Evolutionary conservation across 2,888 invertebrate species (phyloP).

Genomic region (Netelia virgata): DNA sequence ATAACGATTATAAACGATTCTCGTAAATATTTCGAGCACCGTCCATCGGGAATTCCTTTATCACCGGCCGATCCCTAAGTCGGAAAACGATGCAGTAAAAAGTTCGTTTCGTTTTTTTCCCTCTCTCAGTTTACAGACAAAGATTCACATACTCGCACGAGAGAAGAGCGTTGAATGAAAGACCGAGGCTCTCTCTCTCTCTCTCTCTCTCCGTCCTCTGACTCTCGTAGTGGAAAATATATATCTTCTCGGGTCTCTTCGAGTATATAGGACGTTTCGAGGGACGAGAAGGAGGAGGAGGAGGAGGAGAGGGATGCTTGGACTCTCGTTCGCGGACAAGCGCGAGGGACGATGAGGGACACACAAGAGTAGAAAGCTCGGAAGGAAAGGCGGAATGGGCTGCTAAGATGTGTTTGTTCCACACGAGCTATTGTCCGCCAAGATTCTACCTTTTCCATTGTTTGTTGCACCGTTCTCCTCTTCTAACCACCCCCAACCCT

Average conservation of each 20-base stretch:
- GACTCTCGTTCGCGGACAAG: slow-evolving; percentile 59
- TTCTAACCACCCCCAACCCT: slow-evolving; percentile 38
- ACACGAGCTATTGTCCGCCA: slow-evolving; percentile 83
- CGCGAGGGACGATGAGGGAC: slow-evolving; percentile 40
- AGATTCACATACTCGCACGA: slow-evolving; percentile 24
- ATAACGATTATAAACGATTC: too few relatives aligned
- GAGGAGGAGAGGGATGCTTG: slow-evolving; percentile 58
- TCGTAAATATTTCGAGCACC: too few relatives aligned
- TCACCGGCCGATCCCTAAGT: neutral
- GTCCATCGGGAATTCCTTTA: too few relatives aligned
- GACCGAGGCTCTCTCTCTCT: slow-evolving; percentile 15
- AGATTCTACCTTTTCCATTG: slow-evolving; percentile 82
- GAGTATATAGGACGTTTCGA: slow-evolving; percentile 41
- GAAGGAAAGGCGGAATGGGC: slow-evolving; percentile 68
- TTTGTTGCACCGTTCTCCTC: slow-evolving; percentile 80
- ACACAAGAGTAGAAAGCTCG: slow-evolving; percentile 65
- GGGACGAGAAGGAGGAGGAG: slow-evolving; percentile 53
- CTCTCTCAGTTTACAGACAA: slow-evolving; percentile 25
- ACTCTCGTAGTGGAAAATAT: too few relatives aligned
- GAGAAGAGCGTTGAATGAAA: slow-evolving; percentile 26
- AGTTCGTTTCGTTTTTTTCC: neutral
- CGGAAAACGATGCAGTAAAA: neutral
- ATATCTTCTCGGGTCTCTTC: neutral
- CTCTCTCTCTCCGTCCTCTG: neutral
- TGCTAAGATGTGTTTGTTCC: slow-evolving; percentile 83